A percentile compares a stretch with the other conserved stretches of the same genome.
Conservation (phyloP, 2,113 vertebrate genomes). For the Myrmecophaga tridactyla region DNA sequence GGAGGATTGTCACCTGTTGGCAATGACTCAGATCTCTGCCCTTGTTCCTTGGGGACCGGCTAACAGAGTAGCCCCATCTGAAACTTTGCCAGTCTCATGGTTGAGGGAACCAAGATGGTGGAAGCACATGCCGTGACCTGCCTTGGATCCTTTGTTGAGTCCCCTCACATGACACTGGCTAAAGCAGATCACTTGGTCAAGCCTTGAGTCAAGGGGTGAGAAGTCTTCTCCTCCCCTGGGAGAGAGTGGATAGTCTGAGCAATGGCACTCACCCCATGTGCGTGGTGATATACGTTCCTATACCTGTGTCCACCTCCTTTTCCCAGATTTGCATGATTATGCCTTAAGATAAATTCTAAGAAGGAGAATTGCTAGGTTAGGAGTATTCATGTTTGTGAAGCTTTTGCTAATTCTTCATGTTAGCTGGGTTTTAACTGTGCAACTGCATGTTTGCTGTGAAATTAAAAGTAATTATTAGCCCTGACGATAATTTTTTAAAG, state of each 20-base stretch:
- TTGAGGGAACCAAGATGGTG: background rate
- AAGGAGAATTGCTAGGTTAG: background rate
- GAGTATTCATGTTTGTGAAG: background rate
- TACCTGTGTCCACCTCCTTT: accelerated
- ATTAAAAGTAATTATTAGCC: background rate
- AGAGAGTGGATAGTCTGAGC: background rate
- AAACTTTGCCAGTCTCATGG: background rate
- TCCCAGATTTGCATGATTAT: background rate
- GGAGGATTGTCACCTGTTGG: background rate
- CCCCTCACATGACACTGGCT: background rate
- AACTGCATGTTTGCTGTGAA: background rate
- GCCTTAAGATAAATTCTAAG: background rate
- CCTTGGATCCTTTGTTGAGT: accelerated
- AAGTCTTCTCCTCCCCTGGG: accelerated
- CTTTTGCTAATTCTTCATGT: background rate
- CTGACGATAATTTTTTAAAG: background rate
- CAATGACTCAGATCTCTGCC: background rate
- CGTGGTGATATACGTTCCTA: too few species aligned
- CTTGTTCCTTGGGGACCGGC: background rate
- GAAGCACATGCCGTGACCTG: background rate
- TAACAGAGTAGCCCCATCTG: background rate
- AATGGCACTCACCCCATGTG: accelerated
- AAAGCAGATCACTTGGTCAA: background rate
- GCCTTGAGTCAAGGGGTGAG: background rate
- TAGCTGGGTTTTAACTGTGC: background rate